Evolutionary conservation across 2,113 vertebrate species (phyloP).

Genomic region (Ochotona princeps): DNA sequence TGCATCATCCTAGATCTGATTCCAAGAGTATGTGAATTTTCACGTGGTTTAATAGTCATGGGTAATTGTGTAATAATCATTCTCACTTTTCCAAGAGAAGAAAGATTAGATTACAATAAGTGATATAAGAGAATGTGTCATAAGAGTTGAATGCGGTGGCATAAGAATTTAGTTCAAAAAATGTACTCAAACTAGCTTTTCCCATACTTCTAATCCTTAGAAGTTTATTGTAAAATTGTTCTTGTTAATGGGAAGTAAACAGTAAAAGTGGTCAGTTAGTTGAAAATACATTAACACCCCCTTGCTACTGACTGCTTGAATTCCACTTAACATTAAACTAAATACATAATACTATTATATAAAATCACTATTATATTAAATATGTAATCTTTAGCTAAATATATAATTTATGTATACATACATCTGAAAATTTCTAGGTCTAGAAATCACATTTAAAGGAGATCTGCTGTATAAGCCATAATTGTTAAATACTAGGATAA

Average conservation of each 20-base stretch:
- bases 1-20: slow-evolving; percentile 16
- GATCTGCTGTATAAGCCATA: background rate
- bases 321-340: background rate
- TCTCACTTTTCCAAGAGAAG: background rate
- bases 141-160: background rate
- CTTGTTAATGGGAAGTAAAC: background rate
- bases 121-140: background rate
- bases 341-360: too few species aligned
- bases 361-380: background rate
- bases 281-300: background rate
- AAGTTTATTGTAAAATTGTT: background rate
- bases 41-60: background rate
- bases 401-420: background rate
- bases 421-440: background rate
- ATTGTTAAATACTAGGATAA: background rate
- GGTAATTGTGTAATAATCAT: slow-evolving; percentile 56
- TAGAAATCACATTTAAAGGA: background rate
- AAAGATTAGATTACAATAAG: slow-evolving; percentile 38
- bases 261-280: background rate
- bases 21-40: background rate
- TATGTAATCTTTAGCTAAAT: background rate
- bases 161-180: background rate
- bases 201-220: background rate
- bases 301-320: background rate
- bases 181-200: background rate